phyloP scores from a whole-genome alignment of 1,140 invertebrate species.

The Leptinotarsa undecemlineata region DNA sequence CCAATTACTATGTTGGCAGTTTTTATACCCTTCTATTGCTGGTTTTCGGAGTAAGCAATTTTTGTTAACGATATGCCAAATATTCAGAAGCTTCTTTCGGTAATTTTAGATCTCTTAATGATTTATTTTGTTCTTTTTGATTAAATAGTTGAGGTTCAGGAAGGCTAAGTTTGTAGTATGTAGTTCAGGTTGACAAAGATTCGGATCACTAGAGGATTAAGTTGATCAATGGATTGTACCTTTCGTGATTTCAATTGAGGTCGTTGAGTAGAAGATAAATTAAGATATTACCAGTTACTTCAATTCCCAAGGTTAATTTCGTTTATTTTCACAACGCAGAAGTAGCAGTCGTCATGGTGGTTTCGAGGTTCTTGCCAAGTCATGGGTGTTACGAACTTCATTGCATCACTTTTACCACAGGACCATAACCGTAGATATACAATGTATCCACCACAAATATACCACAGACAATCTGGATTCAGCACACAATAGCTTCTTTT shows the following conservation, averaged over 20 bases:
- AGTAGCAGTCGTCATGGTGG: background rate
- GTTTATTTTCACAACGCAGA: background rate
- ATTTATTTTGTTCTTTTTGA: background rate
- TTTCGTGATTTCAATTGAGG: background rate
- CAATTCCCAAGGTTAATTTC: background rate
- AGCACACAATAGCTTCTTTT: background rate
- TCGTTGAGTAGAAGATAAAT: background rate
- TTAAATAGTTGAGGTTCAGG: background rate
- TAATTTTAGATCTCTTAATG: background rate
- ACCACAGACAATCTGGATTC: background rate
- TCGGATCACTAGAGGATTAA: background rate
- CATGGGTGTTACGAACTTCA: background rate
- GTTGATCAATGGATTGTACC: too few relatives aligned
- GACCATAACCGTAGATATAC: too few relatives aligned
- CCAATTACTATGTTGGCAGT: constrained; percentile 28
- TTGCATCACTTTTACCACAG: background rate
- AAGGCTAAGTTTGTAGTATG: background rate
- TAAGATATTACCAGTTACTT: background rate
- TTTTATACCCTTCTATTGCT: background rate
- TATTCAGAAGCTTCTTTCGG: constrained; percentile 7
- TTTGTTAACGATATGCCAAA: background rate
- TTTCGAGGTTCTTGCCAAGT: background rate
- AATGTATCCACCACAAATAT: background rate
- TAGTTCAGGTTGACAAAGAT: background rate
- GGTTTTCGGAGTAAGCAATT: background rate